These are phyloP conservation scores for Cyanoliseus patagonus DNA, from an alignment of 2,113 vertebrate species.

Conservation along the genomic window DNA sequence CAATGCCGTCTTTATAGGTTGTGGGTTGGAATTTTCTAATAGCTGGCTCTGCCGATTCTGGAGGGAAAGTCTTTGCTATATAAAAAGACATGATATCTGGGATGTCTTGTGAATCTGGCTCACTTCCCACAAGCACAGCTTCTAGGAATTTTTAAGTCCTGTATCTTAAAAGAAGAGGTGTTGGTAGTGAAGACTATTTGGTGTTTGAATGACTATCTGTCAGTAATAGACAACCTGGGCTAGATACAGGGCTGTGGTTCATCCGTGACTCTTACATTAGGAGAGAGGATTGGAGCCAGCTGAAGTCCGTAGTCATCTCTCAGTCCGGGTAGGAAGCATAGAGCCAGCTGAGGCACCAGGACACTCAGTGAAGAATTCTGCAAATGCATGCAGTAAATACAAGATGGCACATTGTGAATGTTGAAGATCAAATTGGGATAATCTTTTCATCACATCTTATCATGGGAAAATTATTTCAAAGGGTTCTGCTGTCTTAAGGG, in stretches of 20 bases:
- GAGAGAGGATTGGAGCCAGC: not conserved
- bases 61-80: not conserved
- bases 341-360: not conserved
- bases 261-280: not conserved
- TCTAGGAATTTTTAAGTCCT: not conserved
- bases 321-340: not conserved
- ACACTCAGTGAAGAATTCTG: not conserved
- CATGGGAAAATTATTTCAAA: constrained; percentile 19
- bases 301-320: not conserved
- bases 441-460: not conserved
- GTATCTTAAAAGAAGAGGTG: not conserved
- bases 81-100: not conserved
- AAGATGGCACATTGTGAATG: not conserved
- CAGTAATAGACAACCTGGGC: not conserved
- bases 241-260: not conserved
- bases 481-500: not conserved
- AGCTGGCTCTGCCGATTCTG: not conserved
- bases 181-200: not conserved
- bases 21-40: not conserved
- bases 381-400: not conserved
- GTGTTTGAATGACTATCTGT: not conserved
- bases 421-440: not conserved
- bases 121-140: not conserved
- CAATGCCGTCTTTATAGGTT: not conserved
- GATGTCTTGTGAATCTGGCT: not conserved